Conservation (phyloP, 2,888 invertebrate species). For the Hermaeophaga mercurialis region DNA sequence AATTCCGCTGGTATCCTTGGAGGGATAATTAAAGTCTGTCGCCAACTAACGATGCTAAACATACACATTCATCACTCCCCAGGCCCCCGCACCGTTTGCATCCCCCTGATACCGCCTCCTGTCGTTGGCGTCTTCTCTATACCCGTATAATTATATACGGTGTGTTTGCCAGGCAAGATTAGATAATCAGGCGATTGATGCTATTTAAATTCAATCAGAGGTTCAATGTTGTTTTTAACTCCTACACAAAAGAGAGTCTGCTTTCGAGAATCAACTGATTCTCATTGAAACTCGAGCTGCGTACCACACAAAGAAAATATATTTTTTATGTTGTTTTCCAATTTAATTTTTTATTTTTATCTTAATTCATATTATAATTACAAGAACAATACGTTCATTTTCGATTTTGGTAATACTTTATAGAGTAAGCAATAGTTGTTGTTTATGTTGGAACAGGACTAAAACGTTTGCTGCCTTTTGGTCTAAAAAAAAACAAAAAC, state of each 20-base stretch:
- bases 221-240: constrained; percentile 32
- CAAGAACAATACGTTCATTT: too few species aligned
- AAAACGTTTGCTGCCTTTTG: too few species aligned
- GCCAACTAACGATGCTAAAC: constrained; percentile 56
- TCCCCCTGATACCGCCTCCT: constrained; percentile 30
- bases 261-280: constrained; percentile 6
- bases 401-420: too few species aligned
- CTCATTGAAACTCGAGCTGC: neutral
- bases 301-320: constrained; percentile 8
- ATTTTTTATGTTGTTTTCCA: too few species aligned
- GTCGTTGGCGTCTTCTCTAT: constrained; percentile 41
- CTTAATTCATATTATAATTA: too few species aligned
- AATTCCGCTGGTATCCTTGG: constrained; percentile 53
- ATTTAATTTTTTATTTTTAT: too few species aligned
- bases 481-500: too few species aligned
- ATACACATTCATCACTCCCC: constrained; percentile 52
- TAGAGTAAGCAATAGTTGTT: too few species aligned
- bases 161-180: constrained; percentile 54
- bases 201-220: constrained; percentile 35
- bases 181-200: constrained; percentile 44
- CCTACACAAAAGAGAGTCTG: constrained; percentile 24
- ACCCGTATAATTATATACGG: constrained; percentile 53
- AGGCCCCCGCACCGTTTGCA: constrained; percentile 35
- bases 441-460: too few species aligned
- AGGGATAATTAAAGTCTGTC: constrained; percentile 58